These are phyloP conservation scores for Phymastichus coffea DNA, from an alignment of 1,140 invertebrate genomes.

Conservation along the genomic window DNA sequence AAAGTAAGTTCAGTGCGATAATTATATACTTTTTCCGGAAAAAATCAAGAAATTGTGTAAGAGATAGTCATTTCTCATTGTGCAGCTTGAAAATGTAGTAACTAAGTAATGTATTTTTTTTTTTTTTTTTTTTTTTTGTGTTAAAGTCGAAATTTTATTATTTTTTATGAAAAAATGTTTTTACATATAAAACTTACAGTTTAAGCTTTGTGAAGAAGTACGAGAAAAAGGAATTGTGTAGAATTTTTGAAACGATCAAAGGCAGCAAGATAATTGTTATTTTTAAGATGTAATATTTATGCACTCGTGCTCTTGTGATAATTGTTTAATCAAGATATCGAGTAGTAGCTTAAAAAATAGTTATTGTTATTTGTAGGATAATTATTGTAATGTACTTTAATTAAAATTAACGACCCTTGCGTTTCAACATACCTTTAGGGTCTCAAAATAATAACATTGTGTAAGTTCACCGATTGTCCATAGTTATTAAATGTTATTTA, in stretches of 20 bases:
- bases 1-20: no score
- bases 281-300: conserved; percentile 2
- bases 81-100: conserved; percentile 17
- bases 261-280: conserved; percentile 1
- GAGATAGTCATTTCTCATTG: conserved; percentile 25
- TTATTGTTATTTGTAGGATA: conserved; percentile 11
- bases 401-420: conserved; percentile 25
- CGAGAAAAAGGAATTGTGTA: conserved; percentile 13
- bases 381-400: conserved; percentile 27
- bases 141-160: conserved; percentile 26
- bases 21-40: conserved; percentile 1
- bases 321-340: conserved; percentile 32
- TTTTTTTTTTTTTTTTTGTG: no score
- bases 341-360: conserved; percentile 17
- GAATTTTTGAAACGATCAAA: conserved; percentile 32
- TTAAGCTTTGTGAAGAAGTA: conserved; percentile 20
- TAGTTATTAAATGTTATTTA: conserved; percentile 14
- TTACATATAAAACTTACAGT: conserved; percentile 10
- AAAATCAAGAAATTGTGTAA: conserved; percentile 21
- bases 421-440: conserved; percentile 3
- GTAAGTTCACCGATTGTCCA: conserved; percentile 15
- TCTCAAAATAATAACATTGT: conserved; percentile 15
- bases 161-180: conserved; percentile 28
- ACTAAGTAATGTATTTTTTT: conserved; percentile 23
- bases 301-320: conserved; percentile 47